A percentile compares a stretch with the other conserved stretches of the same genome.
Evolutionary conservation across 2,888 invertebrate species (phyloP).

Genomic region (Zaprionus bogoriensis): DNA sequence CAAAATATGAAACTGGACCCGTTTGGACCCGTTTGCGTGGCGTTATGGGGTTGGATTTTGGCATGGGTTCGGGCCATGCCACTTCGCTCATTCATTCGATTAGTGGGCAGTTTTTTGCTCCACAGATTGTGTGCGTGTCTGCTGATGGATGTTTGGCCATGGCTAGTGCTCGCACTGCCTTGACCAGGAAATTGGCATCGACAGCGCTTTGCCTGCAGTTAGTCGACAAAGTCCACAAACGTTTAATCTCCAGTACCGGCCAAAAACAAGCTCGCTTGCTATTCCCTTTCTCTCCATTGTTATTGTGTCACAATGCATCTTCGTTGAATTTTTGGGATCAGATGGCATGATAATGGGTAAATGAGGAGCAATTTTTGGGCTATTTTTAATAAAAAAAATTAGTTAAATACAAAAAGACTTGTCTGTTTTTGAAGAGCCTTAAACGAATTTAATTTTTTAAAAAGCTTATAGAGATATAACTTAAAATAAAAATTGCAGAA

Average conservation of each 20-base stretch:
- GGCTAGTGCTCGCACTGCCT: conserved; percentile 2
- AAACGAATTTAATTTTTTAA: too few species aligned
- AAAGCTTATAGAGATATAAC: too few species aligned
- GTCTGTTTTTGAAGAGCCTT: too few species aligned
- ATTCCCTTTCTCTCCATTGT: not conserved
- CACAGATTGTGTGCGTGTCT: conserved; percentile 15
- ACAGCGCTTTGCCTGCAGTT: conserved; percentile 21
- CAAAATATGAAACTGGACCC: conserved; percentile 40
- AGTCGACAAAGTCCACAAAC: conserved; percentile 7
- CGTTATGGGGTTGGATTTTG: not conserved
- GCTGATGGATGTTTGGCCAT: conserved; percentile 33
- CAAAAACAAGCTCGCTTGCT: not conserved
- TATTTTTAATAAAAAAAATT: too few species aligned
- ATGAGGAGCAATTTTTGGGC: too few species aligned
- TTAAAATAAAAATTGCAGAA: too few species aligned
- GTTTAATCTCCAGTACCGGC: conserved; percentile 20
- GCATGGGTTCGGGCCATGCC: not conserved
- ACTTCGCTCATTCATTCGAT: conserved; percentile 46
- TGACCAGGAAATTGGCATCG: conserved; percentile 40
- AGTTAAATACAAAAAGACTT: too few species aligned
- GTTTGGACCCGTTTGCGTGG: not conserved
- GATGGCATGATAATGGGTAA: not conserved
- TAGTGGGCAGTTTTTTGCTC: conserved; percentile 19
- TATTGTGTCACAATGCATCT: not conserved
- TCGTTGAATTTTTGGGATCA: not conserved